Percentiles rank a stretch among this genome's conserved stretches.
Conservation (phyloP, 2,113 vertebrate species). For the Phylloscopus whistleri region DNA sequence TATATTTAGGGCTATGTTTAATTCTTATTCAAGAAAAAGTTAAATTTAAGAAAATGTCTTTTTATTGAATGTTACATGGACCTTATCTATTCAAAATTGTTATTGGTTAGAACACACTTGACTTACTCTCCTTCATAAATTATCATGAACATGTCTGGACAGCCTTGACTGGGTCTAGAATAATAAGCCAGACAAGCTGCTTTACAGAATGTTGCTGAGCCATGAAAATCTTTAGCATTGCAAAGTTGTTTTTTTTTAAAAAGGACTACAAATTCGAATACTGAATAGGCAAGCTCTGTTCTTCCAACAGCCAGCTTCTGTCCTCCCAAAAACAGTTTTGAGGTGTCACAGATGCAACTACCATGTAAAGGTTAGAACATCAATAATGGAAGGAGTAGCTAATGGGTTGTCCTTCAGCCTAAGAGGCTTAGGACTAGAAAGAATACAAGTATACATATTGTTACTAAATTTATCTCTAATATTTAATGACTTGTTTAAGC, state of each 20-base stretch:
- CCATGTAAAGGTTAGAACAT: neutral
- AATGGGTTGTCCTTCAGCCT: neutral
- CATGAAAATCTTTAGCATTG: neutral
- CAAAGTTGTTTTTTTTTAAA: neutral
- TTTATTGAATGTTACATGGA: neutral
- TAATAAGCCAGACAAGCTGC: neutral
- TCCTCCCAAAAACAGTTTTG: neutral
- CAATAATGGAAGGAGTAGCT: neutral
- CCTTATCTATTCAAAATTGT: neutral
- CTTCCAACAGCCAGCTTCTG: neutral
- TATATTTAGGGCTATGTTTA: neutral
- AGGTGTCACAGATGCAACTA: neutral
- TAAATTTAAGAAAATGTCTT: neutral
- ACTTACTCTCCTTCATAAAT: neutral
- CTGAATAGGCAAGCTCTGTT: neutral
- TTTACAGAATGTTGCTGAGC: neutral
- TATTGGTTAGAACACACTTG: neutral
- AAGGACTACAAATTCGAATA: neutral
- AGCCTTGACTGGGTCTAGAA: neutral
- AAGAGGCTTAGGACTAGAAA: neutral
- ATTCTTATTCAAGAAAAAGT: neutral
- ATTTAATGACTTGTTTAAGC: neutral
- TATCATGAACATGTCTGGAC: neutral
- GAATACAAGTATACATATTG: neutral
- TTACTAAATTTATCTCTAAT: neutral